Base-by-base conservation (phyloP, 2,797 vertebrate species). In the Cyclura pinguis region DNA sequence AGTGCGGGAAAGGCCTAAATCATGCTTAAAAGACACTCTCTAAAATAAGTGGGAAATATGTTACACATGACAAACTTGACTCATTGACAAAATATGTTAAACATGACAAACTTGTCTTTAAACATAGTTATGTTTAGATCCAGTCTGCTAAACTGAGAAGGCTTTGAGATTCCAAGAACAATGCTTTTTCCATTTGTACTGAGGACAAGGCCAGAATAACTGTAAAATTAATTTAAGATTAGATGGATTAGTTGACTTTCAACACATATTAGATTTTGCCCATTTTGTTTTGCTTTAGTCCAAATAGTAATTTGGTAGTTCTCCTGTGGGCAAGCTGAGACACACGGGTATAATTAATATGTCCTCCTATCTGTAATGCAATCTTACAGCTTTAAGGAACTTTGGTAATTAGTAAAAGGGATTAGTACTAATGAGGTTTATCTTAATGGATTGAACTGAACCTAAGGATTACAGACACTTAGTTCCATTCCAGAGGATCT, bases 361-460 rank as follows among this genome's bases (percentile, higher is more conserved):
- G 73, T 87, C 50, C 20, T 67, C 73, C 59, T 78, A 87, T 91
- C 81, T 69, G 73, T 78, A 87, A 91, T 87, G 35, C 59, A 84
- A 91, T 91, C 80, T 69, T 67, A 84, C 77, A 87, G 73, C 73
- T 84, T 85, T 87, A 87, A 91, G 80, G 86, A 91, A 84, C 80
- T 87, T 91, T 77, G 69, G 80, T 84, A 91, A 91, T 91, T 91
- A 72, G 90, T 77, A 69, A 87, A 87, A 77, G 35, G 73, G 72
- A 91, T 91, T 91, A 91, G 80, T 59, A 67, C 59, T 91, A 91
- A 91, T 91, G 85, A 84, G 90, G 47, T 87, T 91, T 91, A 87
- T 87, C 85, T 87, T 84, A 87, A 91, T 91, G 85, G 80, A 78
- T 69, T 91, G 73, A 55, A 78, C 35, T 84, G 80, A 91, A 91